These are phyloP conservation scores for Hiodon alosoides DNA, from an alignment of 2,113 vertebrate species.

Conservation along the genomic window DNA sequence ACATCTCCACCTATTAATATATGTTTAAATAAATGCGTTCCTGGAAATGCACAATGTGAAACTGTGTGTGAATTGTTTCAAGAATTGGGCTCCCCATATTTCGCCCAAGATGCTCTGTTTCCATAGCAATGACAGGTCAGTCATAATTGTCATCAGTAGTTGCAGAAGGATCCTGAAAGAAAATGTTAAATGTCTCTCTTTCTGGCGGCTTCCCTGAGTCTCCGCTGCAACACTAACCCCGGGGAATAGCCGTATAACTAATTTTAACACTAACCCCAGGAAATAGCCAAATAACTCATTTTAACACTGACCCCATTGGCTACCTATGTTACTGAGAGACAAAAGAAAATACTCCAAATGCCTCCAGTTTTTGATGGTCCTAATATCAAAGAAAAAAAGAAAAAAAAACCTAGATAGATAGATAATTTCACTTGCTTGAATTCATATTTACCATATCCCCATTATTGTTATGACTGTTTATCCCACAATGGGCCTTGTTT, in stretches of 20 bases:
- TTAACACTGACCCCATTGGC: conserved; percentile 55
- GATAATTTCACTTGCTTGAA: neutral
- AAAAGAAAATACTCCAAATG: too few species aligned
- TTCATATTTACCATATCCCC: conserved; percentile 9
- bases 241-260: neutral
- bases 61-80: conserved; percentile 35
- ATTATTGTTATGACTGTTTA: neutral
- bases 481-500: neutral
- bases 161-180: conserved; percentile 58
- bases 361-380: neutral
- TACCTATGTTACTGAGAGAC: neutral
- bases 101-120: conserved; percentile 53
- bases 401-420: too few species aligned
- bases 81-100: conserved; percentile 55
- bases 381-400: neutral
- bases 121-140: conserved; percentile 67
- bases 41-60: neutral
- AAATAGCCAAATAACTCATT: neutral
- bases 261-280: conserved; percentile 7
- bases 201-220: conserved; percentile 29
- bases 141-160: conserved; percentile 48
- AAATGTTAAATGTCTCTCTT: conserved; percentile 51
- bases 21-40: neutral
- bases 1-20: neutral
- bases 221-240: conserved; percentile 1